Percentiles rank a stretch among this genome's conserved stretches.
Conservation (phyloP, 2,113 vertebrate genomes). For the Pionites leucogaster region DNA sequence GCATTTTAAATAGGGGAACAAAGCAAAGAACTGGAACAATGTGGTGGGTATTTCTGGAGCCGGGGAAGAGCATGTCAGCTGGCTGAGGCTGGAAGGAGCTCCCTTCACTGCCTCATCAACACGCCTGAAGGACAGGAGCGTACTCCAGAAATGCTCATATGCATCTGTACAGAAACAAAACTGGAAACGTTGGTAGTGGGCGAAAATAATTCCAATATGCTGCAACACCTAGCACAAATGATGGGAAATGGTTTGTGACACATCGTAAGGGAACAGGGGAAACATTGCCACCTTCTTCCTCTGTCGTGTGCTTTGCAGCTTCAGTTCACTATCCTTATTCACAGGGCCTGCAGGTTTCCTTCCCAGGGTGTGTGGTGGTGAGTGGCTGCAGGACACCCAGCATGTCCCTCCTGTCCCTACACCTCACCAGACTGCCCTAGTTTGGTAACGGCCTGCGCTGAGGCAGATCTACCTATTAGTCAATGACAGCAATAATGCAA, state of each 20-base stretch:
- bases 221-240: neutral
- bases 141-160: neutral
- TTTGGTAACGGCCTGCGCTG: neutral
- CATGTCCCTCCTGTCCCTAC: neutral
- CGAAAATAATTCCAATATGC: neutral
- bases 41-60: neutral
- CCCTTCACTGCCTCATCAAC: neutral
- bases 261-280: neutral
- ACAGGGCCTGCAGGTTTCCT: neutral
- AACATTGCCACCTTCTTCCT: neutral
- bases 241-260: neutral
- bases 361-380: neutral
- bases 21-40: neutral
- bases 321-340: neutral
- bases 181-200: neutral
- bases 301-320: neutral
- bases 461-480: neutral
- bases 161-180: neutral
- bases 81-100: neutral
- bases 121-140: neutral
- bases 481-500: neutral
- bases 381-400: neutral
- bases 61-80: neutral
- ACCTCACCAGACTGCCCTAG: fast-evolving
- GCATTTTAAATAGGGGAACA: neutral